Conservation (phyloP, 2,888 invertebrate genomes). For the Ypsolopha scabrella region DNA sequence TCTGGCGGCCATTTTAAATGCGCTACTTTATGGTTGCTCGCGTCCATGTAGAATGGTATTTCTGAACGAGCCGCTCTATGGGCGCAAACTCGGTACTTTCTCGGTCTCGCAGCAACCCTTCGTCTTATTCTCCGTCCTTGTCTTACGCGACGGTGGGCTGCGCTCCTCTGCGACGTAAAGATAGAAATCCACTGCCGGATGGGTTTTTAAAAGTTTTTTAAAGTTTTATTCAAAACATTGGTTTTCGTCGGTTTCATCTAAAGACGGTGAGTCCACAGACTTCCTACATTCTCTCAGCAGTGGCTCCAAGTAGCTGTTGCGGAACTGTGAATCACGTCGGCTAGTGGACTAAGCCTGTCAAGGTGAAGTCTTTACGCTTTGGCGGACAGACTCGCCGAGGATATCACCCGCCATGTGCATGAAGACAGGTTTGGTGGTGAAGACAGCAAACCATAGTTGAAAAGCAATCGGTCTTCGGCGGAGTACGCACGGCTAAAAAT, state of each 20-base stretch:
- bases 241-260: too few species aligned
- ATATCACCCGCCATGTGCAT: too few species aligned
- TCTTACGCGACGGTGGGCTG: slow-evolving; percentile 66
- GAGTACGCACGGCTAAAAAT: too few species aligned
- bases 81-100: slow-evolving; percentile 48
- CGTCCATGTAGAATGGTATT: slow-evolving; percentile 52
- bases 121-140: slow-evolving; percentile 70
- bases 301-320: too few species aligned
- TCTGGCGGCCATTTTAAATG: slow-evolving; percentile 66
- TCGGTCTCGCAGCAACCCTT: slow-evolving; percentile 69
- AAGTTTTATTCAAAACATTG: too few species aligned
- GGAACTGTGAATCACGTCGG: neutral
- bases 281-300: too few species aligned
- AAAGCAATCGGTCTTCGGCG: too few species aligned
- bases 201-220: too few species aligned
- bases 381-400: too few species aligned
- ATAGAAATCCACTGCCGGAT: slow-evolving; percentile 17
- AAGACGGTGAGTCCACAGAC: too few species aligned
- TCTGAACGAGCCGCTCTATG: slow-evolving; percentile 21
- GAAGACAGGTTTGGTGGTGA: too few species aligned
- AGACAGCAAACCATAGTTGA: too few species aligned
- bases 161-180: slow-evolving; percentile 47
- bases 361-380: neutral
- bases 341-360: neutral
- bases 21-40: slow-evolving; percentile 57